Percentiles rank a stretch among this genome's conserved stretches.
These are phyloP conservation scores for Limnothrissa miodon DNA, from an alignment of 2,113 vertebrate genomes.

Conservation along the genomic window DNA sequence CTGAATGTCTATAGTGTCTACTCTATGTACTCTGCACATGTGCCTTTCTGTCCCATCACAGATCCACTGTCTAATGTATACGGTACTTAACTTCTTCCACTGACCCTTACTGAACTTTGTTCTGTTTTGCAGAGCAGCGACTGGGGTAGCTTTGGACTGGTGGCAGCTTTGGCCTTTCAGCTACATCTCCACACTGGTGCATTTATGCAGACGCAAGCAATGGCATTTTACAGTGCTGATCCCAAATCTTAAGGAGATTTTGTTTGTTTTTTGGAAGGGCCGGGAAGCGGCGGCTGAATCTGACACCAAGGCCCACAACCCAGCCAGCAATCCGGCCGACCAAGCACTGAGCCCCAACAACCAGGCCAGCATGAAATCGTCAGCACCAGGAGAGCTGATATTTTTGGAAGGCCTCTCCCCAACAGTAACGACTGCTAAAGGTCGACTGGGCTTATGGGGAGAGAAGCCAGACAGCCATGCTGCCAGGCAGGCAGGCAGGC, in stretches of 20 bases:
- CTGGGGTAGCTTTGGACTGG: too few relatives aligned
- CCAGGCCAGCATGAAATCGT: not conserved
- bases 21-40: not conserved
- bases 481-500: constrained; percentile 5
- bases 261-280: not conserved
- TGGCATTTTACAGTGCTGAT: not conserved
- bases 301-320: not conserved
- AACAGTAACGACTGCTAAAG: not conserved
- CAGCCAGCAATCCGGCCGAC: too few relatives aligned
- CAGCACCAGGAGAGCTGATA: constrained; percentile 17
- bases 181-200: too few relatives aligned
- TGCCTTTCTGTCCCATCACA: too few relatives aligned
- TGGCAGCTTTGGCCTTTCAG: too few relatives aligned
- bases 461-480: not conserved
- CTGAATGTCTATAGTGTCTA: not conserved
- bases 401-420: not conserved
- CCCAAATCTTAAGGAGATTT: not conserved
- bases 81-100: not conserved
- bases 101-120: not conserved
- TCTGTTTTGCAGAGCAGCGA: too few relatives aligned
- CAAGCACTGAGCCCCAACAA: not conserved
- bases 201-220: too few relatives aligned
- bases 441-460: not conserved
- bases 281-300: not conserved
- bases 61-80: not conserved